Evolutionary conservation across 2,888 invertebrate genomes (phyloP).

Genomic region (Drosophila ustulata): DNA sequence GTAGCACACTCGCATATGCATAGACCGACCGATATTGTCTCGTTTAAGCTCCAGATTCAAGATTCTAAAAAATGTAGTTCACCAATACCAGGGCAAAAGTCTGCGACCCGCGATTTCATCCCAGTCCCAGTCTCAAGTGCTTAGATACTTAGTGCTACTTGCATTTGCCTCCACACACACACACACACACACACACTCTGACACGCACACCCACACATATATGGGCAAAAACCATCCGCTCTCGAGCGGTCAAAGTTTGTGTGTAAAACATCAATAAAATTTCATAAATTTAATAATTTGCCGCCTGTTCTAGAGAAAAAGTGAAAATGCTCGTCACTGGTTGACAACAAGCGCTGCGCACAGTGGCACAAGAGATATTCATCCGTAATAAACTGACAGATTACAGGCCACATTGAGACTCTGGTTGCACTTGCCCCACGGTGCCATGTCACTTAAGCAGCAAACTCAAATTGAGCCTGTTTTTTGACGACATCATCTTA

Average conservation of each 20-base stretch:
- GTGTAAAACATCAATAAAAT: constrained; percentile 77
- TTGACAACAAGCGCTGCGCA: constrained; percentile 47
- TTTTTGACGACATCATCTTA: constrained; percentile 55
- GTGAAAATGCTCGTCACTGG: constrained; percentile 60
- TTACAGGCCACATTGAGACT: not conserved
- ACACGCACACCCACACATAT: constrained; percentile 15
- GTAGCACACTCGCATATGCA: constrained; percentile 25
- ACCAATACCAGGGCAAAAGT: constrained; percentile 49
- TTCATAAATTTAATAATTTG: constrained; percentile 77
- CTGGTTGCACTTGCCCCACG: constrained; percentile 35
- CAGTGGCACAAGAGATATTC: constrained; percentile 36
- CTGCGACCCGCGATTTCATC: constrained; percentile 22
- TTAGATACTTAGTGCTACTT: constrained; percentile 38
- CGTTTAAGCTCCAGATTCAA: constrained; percentile 66
- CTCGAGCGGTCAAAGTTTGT: constrained; percentile 72
- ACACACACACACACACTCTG: constrained; percentile 10
- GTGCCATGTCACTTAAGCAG: constrained; percentile 61
- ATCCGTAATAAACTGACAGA: not conserved
- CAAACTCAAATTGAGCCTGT: constrained; percentile 61
- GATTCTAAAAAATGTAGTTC: constrained; percentile 66
- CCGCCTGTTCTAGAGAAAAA: constrained; percentile 64
- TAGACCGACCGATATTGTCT: constrained; percentile 45
- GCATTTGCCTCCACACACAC: constrained; percentile 26
- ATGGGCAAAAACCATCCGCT: constrained; percentile 18
- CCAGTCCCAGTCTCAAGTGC: constrained; percentile 57